Percentiles rank a stretch among this genome's conserved stretches.
These are phyloP conservation scores for Pelodiscus sinensis DNA, from an alignment of 2,113 vertebrate genomes.

Conservation along the genomic window DNA sequence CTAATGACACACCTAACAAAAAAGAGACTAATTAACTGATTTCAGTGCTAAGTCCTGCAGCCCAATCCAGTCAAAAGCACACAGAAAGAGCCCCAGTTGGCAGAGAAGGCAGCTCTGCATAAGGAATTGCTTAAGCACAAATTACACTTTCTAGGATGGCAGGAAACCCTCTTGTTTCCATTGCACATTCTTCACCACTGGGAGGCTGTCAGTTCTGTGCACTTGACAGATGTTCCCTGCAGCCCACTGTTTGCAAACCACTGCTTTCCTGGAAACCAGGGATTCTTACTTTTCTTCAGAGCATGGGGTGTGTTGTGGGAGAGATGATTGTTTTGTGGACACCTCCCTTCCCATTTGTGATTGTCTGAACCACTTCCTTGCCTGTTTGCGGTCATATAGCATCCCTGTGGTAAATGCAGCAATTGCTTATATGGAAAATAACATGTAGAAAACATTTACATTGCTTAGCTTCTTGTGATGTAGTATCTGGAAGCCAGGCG, in stretches of 20 bases:
- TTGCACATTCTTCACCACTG: background rate
- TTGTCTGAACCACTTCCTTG: background rate
- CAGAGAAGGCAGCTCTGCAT: background rate
- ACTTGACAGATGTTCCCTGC: fast-evolving
- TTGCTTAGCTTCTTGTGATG: slow-evolving; percentile 3
- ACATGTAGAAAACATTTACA: slow-evolving; percentile 21
- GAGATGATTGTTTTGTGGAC: fast-evolving
- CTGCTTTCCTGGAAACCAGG: background rate
- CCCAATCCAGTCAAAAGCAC: background rate
- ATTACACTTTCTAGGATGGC: background rate
- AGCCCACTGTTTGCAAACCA: background rate
- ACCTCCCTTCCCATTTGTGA: slow-evolving; percentile 5
- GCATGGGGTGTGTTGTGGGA: background rate
- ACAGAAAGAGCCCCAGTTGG: background rate
- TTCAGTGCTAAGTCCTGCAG: background rate
- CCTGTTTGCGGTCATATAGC: slow-evolving; percentile 22
- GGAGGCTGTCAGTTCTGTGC: background rate
- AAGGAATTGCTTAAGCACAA: slow-evolving; percentile 1
- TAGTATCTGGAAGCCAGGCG: slow-evolving; percentile 32
- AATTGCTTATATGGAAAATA: slow-evolving; percentile 37
- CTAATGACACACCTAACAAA: slow-evolving; percentile 7
- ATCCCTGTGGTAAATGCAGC: slow-evolving; percentile 37
- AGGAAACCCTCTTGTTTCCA: slow-evolving; percentile 11
- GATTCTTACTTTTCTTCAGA: background rate
- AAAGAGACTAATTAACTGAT: background rate